phyloP scores from a whole-genome alignment of 2,888 invertebrate species.

The Anoncus sp. region DNA sequence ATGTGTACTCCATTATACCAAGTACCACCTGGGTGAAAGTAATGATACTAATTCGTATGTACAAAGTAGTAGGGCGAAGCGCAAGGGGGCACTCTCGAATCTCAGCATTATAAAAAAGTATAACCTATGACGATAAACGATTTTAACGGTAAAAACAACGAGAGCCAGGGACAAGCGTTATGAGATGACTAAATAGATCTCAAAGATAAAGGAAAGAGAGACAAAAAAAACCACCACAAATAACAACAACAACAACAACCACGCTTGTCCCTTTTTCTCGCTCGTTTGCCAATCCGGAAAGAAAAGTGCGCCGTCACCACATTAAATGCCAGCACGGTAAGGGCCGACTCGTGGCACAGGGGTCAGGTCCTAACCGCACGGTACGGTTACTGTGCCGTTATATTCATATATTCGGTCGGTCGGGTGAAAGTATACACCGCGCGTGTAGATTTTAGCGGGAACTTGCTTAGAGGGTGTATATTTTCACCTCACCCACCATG shows the following conservation, averaged over 20 bases:
- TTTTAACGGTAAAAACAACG: conserved; percentile 45
- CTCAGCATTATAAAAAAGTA: conserved; percentile 43
- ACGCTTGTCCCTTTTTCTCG: conserved; percentile 52
- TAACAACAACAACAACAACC: conserved; percentile 32
- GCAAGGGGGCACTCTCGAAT: conserved; percentile 46
- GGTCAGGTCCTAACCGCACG: too few species aligned
- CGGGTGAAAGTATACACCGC: too few species aligned
- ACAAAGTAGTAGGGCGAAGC: not conserved
- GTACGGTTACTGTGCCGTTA: too few species aligned
- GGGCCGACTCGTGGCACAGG: not conserved
- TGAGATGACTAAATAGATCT: conserved; percentile 23
- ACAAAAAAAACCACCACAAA: not conserved
- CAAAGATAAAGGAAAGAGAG: conserved; percentile 15
- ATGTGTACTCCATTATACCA: not conserved
- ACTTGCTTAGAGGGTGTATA: too few species aligned
- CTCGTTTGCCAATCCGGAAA: conserved; percentile 24
- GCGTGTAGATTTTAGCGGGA: too few species aligned
- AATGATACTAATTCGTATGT: not conserved
- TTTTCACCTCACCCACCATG: too few species aligned
- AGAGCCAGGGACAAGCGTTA: conserved; percentile 46
- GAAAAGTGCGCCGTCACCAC: conserved; percentile 40
- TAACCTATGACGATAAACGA: conserved; percentile 61
- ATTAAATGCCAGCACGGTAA: conserved; percentile 30
- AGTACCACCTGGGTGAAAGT: not conserved
- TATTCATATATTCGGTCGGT: too few species aligned